These are phyloP conservation scores for Hemaris fuciformis DNA, from an alignment of 2,888 invertebrate genomes.

Conservation along the genomic window DNA sequence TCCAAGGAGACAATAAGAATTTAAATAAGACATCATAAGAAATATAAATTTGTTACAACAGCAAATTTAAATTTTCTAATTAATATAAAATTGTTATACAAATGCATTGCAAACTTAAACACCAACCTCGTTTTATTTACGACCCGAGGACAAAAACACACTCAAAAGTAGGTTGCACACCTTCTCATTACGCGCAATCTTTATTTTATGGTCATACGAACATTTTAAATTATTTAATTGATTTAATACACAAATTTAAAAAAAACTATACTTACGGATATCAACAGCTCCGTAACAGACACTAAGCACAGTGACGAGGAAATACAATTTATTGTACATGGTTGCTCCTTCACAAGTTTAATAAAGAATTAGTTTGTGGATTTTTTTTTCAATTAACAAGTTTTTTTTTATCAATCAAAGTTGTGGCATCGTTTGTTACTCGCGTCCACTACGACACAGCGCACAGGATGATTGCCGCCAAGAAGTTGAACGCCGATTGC, in stretches of 20 bases:
- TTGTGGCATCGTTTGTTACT: constrained; percentile 35
- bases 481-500: constrained; percentile 40
- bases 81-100: no score
- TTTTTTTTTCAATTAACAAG: constrained; percentile 16
- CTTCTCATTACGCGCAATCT: not conserved
- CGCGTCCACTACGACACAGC: constrained; percentile 17
- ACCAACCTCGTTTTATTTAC: no score
- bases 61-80: no score
- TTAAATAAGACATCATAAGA: no score
- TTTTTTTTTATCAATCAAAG: constrained; percentile 30
- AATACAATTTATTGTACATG: constrained; percentile 20
- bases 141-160: no score
- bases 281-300: constrained; percentile 47
- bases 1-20: no score
- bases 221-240: not conserved
- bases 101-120: no score
- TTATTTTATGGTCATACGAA: not conserved
- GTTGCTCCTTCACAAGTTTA: constrained; percentile 19
- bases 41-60: no score
- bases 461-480: constrained; percentile 15
- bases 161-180: no score
- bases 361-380: not conserved
- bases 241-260: not conserved
- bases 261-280: constrained; percentile 49
- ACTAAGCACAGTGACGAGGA: constrained; percentile 37